Base-by-base conservation (phyloP, 2,888 invertebrate species). In the Oscheius sp. region DNA sequence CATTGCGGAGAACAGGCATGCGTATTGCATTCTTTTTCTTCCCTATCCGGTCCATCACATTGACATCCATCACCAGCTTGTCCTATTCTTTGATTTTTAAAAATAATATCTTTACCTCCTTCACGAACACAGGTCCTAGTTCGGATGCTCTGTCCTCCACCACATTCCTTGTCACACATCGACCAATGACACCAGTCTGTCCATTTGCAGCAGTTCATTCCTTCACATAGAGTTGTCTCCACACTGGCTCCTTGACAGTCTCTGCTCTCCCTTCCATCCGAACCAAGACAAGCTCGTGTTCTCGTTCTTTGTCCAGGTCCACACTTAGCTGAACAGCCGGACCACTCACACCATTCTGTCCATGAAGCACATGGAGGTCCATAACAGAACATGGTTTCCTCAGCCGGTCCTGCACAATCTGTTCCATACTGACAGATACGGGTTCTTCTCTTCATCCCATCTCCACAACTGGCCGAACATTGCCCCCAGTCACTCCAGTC, bases 281-380 rank as follows among this genome's bases (percentile, higher is more conserved):
- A 22, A 26, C 70, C 71, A 41, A 77, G 70, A 44, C 82, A 82
- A 20, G 71, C 72, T 5, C 82, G 72, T 44, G 77, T 80, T 59
- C 82, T 74, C 3, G 78, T 76, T 63, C 74, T 57, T 47, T 77
- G 77, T 65, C 81, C 81, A 33, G 80, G 73, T 67, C 80, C 80
- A 62, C 80, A 80, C 61, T 76, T 72, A 41, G 75, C 68, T 30
- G 74, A 73, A 56, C 80, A 80, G 56, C 70, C 71, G 8, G 80
- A 75, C 80, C 80, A 80, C 59, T 78, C 76, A 41, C 74, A 73
- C 82, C 82, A 82, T 45, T 80, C 78, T 2, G 78, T 78, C 81
- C 81, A 82, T 6, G 64, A 66, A 0, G 81, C 77, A 49, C 81
- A 82, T 24, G 81, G 81, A 2, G 82, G 80, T 57, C 80, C 81